phyloP scores from a whole-genome alignment of 2,797 vertebrate genomes.

The Enteromius treurensis region DNA sequence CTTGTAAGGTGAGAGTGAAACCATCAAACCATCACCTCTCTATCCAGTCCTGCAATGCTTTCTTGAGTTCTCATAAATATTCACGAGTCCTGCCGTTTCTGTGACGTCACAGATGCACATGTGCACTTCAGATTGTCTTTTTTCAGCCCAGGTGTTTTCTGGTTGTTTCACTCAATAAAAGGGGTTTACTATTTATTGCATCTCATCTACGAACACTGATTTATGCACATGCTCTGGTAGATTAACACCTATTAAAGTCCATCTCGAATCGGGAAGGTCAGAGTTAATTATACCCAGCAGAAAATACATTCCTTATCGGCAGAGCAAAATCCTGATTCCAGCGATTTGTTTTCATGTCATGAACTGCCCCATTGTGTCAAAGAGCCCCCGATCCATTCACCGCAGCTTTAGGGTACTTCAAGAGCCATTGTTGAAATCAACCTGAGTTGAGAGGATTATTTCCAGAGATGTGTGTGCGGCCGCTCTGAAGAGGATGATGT shows the following conservation, averaged over 20 bases:
- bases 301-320: background rate
- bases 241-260: background rate
- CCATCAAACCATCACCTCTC: background rate
- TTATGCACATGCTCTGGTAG: too few relatives aligned
- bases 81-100: background rate
- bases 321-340: background rate
- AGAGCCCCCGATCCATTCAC: slow-evolving; percentile 2
- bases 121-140: background rate
- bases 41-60: background rate
- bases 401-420: background rate
- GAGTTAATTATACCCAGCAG: background rate
- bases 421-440: slow-evolving; percentile 31
- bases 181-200: background rate
- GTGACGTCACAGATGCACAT: background rate
- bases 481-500: slow-evolving; percentile 19
- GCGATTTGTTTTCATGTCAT: slow-evolving; percentile 4
- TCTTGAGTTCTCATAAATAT: background rate
- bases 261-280: background rate
- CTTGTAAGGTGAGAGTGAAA: background rate
- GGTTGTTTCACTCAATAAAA: background rate
- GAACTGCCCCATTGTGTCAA: slow-evolving; percentile 20
- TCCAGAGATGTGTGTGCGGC: slow-evolving; percentile 12
- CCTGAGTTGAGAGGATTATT: slow-evolving; percentile 41
- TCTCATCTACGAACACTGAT: background rate
- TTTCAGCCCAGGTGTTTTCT: background rate